These are phyloP conservation scores for Actias luna DNA, from an alignment of 2,888 invertebrate genomes.

Conservation along the genomic window DNA sequence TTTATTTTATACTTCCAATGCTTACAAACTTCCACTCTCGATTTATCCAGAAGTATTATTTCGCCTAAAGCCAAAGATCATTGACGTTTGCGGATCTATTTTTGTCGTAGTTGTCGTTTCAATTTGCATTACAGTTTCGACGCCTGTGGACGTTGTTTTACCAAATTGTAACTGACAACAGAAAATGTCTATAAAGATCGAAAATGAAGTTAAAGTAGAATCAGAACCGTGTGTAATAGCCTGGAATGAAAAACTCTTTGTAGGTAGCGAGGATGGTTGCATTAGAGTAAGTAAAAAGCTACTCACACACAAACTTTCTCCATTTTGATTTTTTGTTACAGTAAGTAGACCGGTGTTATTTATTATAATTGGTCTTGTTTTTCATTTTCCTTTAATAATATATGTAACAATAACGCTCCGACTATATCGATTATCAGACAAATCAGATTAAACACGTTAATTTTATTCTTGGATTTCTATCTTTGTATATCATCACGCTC, in stretches of 20 bases:
- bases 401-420: too few species aligned
- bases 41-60: slow-evolving; percentile 45
- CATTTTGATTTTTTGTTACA: not conserved
- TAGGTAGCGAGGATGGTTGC: slow-evolving; percentile 65
- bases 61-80: slow-evolving; percentile 42
- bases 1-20: too few species aligned
- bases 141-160: slow-evolving; percentile 29
- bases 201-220: slow-evolving; percentile 55
- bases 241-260: slow-evolving; percentile 60
- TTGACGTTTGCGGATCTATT: slow-evolving; percentile 45
- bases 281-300: slow-evolving; percentile 53
- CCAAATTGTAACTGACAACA: slow-evolving; percentile 20
- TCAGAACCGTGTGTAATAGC: slow-evolving; percentile 65
- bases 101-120: slow-evolving; percentile 37
- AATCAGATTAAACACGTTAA: not conserved
- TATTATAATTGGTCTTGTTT: not conserved
- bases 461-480: not conserved
- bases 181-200: slow-evolving; percentile 61
- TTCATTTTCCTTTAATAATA: not conserved
- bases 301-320: not conserved
- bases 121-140: slow-evolving; percentile 40
- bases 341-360: not conserved
- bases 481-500: not conserved
- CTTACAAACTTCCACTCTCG: slow-evolving; percentile 21
- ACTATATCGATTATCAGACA: too few species aligned